Percentiles rank a stretch among this genome's conserved stretches.
Conservation (phyloP, 2,113 vertebrate genomes). For the Ctenodactylus gundi region DNA sequence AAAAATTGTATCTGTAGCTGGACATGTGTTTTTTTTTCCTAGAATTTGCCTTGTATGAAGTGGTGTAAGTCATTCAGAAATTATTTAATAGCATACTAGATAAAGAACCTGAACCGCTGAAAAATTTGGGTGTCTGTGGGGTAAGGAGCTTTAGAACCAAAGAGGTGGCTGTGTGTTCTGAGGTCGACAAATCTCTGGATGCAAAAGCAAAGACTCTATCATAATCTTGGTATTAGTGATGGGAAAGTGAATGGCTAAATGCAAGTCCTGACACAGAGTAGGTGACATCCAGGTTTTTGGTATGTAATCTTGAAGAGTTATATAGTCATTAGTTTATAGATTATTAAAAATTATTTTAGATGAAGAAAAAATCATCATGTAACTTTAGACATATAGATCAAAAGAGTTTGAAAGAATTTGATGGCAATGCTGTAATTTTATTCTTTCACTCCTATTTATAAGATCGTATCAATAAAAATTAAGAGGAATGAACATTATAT, state of each 20-base stretch:
- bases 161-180: not conserved
- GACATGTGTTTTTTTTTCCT: not conserved
- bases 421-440: not conserved
- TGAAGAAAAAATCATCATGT: not conserved
- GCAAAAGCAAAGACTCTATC: not conserved
- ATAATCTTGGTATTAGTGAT: not conserved
- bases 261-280: not conserved
- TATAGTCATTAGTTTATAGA: not conserved
- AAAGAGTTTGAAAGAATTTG: not conserved
- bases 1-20: not conserved
- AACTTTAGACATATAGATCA: not conserved
- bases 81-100: not conserved
- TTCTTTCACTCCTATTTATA: not conserved
- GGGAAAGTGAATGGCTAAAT: not conserved
- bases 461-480: conserved; percentile 13
- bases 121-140: not conserved
- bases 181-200: not conserved
- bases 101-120: not conserved
- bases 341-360: not conserved
- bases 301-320: not conserved
- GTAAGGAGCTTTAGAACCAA: not conserved
- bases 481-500: conserved; percentile 11
- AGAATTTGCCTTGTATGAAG: not conserved
- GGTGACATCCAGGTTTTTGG: not conserved
- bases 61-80: not conserved